A percentile compares a stretch with the other conserved stretches of the same genome.
Evolutionary conservation across 2,797 vertebrate species (phyloP).

Genomic region (Neostethus bicornis): DNA sequence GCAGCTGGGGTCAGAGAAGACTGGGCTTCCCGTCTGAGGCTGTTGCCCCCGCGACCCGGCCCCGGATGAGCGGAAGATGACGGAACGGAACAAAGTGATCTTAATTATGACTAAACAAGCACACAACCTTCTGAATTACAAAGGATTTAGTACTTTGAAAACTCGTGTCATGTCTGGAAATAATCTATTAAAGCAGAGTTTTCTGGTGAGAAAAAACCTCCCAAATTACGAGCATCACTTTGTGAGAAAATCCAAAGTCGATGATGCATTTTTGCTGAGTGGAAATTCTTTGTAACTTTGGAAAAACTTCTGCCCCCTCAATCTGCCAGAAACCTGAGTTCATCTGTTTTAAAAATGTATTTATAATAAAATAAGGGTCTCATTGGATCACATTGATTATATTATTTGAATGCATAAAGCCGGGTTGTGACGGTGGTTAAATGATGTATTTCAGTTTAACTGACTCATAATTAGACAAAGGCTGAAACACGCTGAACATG

Average conservation of each 20-base stretch:
- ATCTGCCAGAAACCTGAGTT: background rate
- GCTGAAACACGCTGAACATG: constrained; percentile 6
- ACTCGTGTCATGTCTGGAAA: background rate
- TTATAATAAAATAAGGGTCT: too few species aligned
- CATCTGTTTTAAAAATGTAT: background rate
- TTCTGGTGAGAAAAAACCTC: constrained; percentile 4
- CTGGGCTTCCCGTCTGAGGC: too few species aligned
- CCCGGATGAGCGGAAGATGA: too few species aligned
- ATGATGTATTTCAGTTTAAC: constrained; percentile 6
- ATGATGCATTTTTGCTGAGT: background rate
- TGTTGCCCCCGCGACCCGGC: too few species aligned
- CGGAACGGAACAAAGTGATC: too few species aligned
- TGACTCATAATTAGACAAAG: background rate
- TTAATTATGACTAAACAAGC: background rate
- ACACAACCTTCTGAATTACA: too few species aligned
- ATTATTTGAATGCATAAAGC: constrained; percentile 3
- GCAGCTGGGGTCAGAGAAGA: too few species aligned
- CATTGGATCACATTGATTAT: too few species aligned
- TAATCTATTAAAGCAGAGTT: background rate
- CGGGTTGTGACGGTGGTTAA: constrained; percentile 13
- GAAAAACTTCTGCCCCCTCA: constrained; percentile 1
- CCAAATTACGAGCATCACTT: constrained; percentile 6
- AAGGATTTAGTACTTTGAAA: background rate
- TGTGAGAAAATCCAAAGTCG: constrained; percentile 5
- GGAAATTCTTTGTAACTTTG: constrained; percentile 19